Percentiles rank a stretch among this genome's conserved stretches.
These are phyloP conservation scores for Boleophthalmus pectinirostris DNA, from an alignment of 2,113 vertebrate species.

Conservation along the genomic window DNA sequence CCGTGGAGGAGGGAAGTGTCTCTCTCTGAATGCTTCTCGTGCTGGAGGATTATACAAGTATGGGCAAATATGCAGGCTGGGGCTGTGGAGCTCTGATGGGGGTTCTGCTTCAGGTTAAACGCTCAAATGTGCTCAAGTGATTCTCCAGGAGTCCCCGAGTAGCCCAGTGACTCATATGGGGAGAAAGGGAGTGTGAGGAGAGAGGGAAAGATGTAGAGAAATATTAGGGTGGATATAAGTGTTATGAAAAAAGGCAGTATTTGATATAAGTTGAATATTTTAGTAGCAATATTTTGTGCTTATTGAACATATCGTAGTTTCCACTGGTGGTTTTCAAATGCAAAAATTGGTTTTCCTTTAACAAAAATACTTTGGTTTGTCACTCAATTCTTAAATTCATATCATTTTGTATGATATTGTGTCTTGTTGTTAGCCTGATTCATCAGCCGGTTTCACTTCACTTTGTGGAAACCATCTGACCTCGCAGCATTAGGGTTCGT, in stretches of 20 bases:
- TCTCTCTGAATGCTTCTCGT: constrained; percentile 59
- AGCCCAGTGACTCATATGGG: constrained; percentile 52
- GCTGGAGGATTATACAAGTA: constrained; percentile 68
- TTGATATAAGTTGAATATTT: no score
- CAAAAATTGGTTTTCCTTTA: no score
- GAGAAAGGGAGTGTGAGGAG: constrained; percentile 37
- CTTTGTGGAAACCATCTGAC: no score
- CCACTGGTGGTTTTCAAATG: no score
- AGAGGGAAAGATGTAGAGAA: constrained; percentile 30
- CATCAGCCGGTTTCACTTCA: no score
- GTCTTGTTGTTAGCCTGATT: no score
- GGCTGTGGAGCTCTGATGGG: constrained; percentile 53
- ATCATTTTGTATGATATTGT: no score
- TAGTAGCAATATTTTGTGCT: no score
- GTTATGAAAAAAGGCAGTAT: not conserved
- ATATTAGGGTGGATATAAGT: not conserved
- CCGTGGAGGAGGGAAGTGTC: constrained; percentile 46
- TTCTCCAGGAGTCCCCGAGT: constrained; percentile 51
- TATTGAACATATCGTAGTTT: no score
- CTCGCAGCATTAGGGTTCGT: no score
- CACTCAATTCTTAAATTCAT: no score
- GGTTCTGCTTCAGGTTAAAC: constrained; percentile 64
- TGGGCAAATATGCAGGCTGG: constrained; percentile 30
- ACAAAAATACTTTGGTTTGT: no score
- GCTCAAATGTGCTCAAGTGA: constrained; percentile 65